These are phyloP conservation scores for Astreopora myriophthalma DNA, from an alignment of 64 coral and sea anemone species.

Conservation along the genomic window DNA sequence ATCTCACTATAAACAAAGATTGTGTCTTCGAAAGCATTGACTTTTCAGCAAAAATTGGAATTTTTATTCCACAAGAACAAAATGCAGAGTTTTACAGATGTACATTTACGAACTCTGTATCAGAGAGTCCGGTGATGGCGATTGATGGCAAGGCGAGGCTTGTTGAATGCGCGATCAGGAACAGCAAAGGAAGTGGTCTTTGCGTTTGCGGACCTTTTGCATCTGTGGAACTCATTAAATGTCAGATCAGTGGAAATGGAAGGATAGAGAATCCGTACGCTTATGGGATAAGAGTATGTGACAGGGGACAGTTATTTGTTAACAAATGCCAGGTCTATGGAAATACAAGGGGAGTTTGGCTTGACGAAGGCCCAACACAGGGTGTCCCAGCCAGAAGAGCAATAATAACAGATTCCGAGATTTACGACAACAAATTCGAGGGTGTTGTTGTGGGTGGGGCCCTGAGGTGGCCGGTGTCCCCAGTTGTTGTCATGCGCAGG, in stretches of 20 bases:
- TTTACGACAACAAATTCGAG: slow-evolving; percentile 36
- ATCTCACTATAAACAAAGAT: not conserved
- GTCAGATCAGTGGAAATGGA: not conserved
- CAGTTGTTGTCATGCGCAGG: not conserved
- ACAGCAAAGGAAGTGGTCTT: not conserved
- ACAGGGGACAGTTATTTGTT: not conserved
- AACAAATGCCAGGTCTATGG: not conserved
- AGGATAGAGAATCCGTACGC: not conserved
- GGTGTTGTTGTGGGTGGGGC: not conserved
- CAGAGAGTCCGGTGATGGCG: not conserved
- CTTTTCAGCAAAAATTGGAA: not conserved
- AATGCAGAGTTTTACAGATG: not conserved
- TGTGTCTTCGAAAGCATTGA: not conserved
- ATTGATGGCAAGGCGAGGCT: not conserved
- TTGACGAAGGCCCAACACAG: not conserved
- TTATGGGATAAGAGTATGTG: not conserved
- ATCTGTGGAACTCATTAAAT: not conserved
- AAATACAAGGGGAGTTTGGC: slow-evolving; percentile 19
- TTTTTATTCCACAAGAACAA: not conserved
- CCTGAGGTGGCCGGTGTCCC: not conserved
- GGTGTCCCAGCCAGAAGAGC: not conserved
- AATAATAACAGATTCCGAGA: not conserved
- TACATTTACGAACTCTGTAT: not conserved
- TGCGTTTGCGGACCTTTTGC: not conserved
- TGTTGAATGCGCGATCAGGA: not conserved